Conservation (phyloP, 2,797 vertebrate species). For the Poeciliopsis paucimaculata region DNA sequence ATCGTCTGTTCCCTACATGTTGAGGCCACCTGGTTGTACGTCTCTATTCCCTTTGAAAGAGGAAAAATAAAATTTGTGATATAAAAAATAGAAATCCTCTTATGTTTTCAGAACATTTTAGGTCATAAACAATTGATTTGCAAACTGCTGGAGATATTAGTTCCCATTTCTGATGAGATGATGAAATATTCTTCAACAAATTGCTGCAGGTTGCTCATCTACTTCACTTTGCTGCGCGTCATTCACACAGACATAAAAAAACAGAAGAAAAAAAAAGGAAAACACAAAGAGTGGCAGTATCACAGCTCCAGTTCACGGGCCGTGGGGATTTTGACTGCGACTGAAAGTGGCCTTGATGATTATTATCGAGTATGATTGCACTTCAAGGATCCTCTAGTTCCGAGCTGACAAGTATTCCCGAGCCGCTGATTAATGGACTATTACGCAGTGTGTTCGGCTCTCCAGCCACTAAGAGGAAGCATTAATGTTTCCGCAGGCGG, state of each 20-base stretch:
- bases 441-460: conserved; percentile 61
- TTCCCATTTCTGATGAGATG: conserved; percentile 54
- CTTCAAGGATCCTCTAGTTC: conserved; percentile 69
- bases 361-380: conserved; percentile 61
- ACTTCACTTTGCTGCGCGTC: conserved; percentile 23
- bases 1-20: conserved; percentile 16
- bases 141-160: conserved; percentile 32
- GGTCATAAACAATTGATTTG: conserved; percentile 60
- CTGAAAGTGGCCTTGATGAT: conserved; percentile 57
- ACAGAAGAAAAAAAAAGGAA: no score
- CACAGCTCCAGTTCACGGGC: conserved; percentile 19
- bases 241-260: conserved; percentile 33
- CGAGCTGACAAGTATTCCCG: conserved; percentile 53
- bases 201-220: conserved; percentile 54
- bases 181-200: conserved; percentile 55
- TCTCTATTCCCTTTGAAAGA: conserved; percentile 51
- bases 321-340: conserved; percentile 26
- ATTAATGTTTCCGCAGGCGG: conserved; percentile 49
- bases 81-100: conserved; percentile 12
- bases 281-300: conserved; percentile 18
- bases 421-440: conserved; percentile 67
- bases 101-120: conserved; percentile 50
- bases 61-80: conserved; percentile 22
- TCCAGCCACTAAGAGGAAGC: conserved; percentile 54
- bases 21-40: conserved; percentile 35